Conservation (phyloP, 1,140 invertebrate species). For the Ceratitis capitata region DNA sequence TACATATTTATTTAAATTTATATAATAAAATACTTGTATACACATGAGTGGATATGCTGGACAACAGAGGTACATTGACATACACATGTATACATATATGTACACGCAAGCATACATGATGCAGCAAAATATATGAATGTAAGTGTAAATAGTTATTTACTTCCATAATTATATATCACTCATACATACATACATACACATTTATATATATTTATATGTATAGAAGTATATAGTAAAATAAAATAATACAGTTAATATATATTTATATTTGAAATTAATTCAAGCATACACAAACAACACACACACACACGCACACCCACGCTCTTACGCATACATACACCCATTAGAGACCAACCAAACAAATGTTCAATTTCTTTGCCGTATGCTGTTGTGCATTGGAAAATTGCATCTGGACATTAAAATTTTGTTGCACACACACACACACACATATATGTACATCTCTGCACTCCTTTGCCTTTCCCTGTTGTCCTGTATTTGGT, state of each 20-base stretch:
- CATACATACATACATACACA: background rate
- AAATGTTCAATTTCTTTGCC: too few relatives aligned
- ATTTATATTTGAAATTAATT: background rate
- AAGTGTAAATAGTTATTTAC: background rate
- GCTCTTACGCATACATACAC: background rate
- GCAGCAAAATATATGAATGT: background rate
- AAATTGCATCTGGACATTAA: slow-evolving; percentile 11
- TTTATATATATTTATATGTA: background rate
- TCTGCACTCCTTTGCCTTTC: background rate
- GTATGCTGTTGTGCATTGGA: background rate
- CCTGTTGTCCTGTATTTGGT: too few relatives aligned
- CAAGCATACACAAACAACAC: background rate
- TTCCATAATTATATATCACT: slow-evolving; percentile 19
- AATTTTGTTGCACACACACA: slow-evolving; percentile 33
- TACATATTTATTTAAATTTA: background rate
- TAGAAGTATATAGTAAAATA: background rate
- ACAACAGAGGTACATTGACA: background rate
- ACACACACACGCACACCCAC: background rate
- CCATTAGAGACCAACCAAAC: background rate
- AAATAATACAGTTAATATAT: background rate
- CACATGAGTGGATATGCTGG: too few relatives aligned
- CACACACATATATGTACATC: slow-evolving; percentile 20
- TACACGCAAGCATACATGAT: background rate
- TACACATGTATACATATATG: background rate
- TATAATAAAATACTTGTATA: too few relatives aligned